Evolutionary conservation across 2,113 vertebrate genomes (phyloP).

Genomic region (Phaetusa simplex): DNA sequence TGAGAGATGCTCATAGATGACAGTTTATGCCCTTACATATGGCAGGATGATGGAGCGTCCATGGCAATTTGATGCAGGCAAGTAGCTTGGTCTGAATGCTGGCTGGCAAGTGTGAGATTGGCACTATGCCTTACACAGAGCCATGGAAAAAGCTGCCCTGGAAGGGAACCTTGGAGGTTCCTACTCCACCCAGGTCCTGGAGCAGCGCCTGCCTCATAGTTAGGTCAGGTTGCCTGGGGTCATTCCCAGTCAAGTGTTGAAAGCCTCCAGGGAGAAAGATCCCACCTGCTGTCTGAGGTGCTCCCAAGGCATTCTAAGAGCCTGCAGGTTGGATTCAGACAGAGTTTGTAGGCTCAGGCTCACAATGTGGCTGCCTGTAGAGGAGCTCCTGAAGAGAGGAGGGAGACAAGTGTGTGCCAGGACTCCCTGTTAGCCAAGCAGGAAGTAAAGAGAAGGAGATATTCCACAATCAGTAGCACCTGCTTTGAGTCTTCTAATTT

Average conservation of each 20-base stretch:
- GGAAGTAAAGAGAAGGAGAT: neutral
- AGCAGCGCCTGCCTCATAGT: neutral
- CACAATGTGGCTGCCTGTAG: neutral
- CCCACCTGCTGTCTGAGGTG: neutral
- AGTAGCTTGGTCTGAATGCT: neutral
- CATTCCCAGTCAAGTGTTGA: neutral
- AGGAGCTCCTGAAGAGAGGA: neutral
- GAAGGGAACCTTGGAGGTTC: neutral
- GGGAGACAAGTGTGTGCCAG: neutral
- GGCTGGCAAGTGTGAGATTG: neutral
- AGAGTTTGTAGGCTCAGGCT: neutral
- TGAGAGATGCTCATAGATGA: neutral
- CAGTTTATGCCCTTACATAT: neutral
- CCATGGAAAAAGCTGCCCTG: neutral
- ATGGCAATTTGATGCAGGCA: neutral
- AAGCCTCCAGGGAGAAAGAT: neutral
- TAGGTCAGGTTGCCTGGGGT: neutral
- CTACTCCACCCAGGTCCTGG: neutral
- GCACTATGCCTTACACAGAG: neutral
- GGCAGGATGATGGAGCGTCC: neutral
- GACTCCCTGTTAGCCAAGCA: neutral
- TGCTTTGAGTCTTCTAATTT: neutral
- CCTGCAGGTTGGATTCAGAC: neutral
- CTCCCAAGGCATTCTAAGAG: neutral
- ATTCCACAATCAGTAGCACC: neutral